These are phyloP conservation scores for Pteropus rufus DNA, from an alignment of 2,797 vertebrate genomes.

Conservation along the genomic window DNA sequence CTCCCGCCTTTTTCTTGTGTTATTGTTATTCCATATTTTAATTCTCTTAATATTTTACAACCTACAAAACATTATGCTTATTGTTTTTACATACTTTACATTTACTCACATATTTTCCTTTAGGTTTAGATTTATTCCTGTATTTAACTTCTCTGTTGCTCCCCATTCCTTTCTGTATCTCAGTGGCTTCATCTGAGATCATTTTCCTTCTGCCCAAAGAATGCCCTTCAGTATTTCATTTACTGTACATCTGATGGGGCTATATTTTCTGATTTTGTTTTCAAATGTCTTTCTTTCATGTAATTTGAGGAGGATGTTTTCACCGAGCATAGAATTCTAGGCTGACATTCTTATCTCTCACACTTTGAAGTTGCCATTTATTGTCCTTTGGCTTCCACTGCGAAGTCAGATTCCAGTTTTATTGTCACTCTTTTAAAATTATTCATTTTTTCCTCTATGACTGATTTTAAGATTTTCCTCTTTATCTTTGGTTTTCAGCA, in stretches of 20 bases:
- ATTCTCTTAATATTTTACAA: conserved; percentile 28
- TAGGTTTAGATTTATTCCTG: background rate
- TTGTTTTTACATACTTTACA: background rate
- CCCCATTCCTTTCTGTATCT: background rate
- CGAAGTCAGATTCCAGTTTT: conserved; percentile 18
- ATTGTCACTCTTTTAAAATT: conserved; percentile 18
- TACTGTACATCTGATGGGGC: background rate
- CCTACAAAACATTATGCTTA: background rate
- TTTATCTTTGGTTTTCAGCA: conserved; percentile 12
- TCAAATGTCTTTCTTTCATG: background rate
- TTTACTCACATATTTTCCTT: background rate
- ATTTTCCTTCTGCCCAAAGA: background rate
- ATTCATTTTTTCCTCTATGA: conserved; percentile 8
- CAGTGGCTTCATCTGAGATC: conserved; percentile 13
- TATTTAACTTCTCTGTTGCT: background rate
- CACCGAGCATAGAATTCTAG: background rate
- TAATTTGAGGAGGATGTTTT: background rate
- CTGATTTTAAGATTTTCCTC: background rate
- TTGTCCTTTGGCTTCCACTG: background rate
- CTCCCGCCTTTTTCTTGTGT: background rate
- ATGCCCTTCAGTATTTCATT: background rate
- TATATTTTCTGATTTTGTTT: conserved; percentile 12
- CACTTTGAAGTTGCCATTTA: background rate
- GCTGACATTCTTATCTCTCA: background rate
- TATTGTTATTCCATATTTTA: background rate